Evolutionary conservation across 2,888 invertebrate species (phyloP), one percentile per base, ranked within the genome.

Genomic region (Xanthia icteritia): DNA sequence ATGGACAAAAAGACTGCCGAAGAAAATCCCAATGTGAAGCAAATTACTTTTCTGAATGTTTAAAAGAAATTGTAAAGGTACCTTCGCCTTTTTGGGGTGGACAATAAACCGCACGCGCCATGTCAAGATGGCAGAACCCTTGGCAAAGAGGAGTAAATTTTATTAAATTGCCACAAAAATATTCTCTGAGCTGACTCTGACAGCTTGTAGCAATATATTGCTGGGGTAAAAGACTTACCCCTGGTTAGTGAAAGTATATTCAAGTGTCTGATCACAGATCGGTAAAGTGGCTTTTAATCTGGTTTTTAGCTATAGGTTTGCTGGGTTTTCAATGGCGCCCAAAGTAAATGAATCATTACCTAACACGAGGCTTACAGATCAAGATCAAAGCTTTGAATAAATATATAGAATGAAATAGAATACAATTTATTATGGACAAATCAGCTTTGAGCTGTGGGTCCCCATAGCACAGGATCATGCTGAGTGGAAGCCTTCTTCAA

Each of bases 81-180:
- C 76, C 77, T 79, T 31, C 68, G 70, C 72, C 85, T 64, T 75
- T 83, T 87, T 67, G 63, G 79, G 86, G 66, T 83, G 86, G 88
- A 90, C 92, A 89, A 93, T 93, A 93, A 93, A 93, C 86, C 89
- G 91, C 93, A 93, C 91, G 91, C 93, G 88, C 88, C 84, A 86
- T 86, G 89, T 88, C 88, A 86, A 90, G 84, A 87, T 84, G 81
- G 82, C 77, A 79, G 91, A 89, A 89, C 85, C 88, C 88, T 89
- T 80, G 76, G 73, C 78, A 82, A 82, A 83, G 84, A 74, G 84
- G 83, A 92, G 91, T 92, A 89, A 91, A 92, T 93, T 93, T 92
- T 92, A 92, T 92, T 93, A 93, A 94, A 93, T 90, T 84, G 89
- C 90, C 90, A 90, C 92, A 91, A 91, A 91, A 92, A 92, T 91